Percentiles rank a stretch among this genome's conserved stretches.
Conservation (phyloP, 2,888 invertebrate species). For the Agrypnus murinus region DNA sequence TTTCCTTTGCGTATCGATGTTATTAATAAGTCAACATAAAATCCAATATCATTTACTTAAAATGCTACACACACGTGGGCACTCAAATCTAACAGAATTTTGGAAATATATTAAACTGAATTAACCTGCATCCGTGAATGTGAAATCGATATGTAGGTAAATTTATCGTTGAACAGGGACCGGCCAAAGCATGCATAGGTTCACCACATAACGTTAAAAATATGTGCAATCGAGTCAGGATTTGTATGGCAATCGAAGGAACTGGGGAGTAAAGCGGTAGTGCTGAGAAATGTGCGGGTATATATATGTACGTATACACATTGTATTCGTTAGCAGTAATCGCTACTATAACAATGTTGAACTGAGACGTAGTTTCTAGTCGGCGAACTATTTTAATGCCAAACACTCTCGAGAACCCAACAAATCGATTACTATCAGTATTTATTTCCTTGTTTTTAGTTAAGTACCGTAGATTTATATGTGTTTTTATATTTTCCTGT, state of each 20-base stretch:
- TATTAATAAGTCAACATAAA: not conserved
- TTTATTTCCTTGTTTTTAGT: conserved; percentile 37
- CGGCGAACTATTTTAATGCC: conserved; percentile 39
- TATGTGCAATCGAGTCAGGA: conserved; percentile 45
- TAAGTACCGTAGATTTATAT: conserved; percentile 22
- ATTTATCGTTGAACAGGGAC: conserved; percentile 37
- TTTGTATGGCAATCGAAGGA: conserved; percentile 46
- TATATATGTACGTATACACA: conserved; percentile 16
- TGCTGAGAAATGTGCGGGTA: conserved; percentile 34
- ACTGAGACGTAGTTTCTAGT: conserved; percentile 32
- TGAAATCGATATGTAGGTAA: conserved; percentile 39
- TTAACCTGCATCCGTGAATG: conserved; percentile 37
- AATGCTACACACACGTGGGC: conserved; percentile 18
- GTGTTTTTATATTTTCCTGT: conserved; percentile 25
- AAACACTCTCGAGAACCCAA: conserved; percentile 23
- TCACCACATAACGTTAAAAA: conserved; percentile 48
- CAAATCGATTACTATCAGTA: conserved; percentile 38
- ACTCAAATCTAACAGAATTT: conserved; percentile 31
- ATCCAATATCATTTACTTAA: conserved; percentile 4
- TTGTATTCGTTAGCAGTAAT: conserved; percentile 27
- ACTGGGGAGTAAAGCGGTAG: conserved; percentile 33
- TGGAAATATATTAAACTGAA: conserved; percentile 37
- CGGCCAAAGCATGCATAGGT: conserved; percentile 39
- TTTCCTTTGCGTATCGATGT: no score
- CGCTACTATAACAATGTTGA: conserved; percentile 23